These are phyloP conservation scores for Poicephalus meyeri DNA, from an alignment of 2,113 vertebrate species.

Conservation along the genomic window DNA sequence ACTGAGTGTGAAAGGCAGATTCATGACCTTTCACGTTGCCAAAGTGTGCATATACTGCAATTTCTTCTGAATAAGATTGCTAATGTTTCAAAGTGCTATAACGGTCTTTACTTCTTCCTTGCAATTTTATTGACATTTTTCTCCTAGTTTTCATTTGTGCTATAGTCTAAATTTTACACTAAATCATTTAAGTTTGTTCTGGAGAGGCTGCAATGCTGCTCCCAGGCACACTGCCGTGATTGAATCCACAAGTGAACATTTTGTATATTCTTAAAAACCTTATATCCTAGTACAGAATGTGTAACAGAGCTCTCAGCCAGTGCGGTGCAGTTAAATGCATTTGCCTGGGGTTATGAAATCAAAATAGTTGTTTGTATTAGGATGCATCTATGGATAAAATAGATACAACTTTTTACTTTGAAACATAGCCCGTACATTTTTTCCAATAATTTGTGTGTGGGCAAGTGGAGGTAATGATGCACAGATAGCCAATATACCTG, in stretches of 20 bases:
- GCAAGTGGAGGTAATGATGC: not conserved
- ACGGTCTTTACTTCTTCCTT: conserved; percentile 48
- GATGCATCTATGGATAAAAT: conserved; percentile 52
- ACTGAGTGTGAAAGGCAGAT: conserved; percentile 25
- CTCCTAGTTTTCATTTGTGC: conserved; percentile 50
- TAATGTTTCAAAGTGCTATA: conserved; percentile 46
- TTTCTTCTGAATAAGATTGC: conserved; percentile 25
- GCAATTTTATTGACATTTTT: conserved; percentile 69
- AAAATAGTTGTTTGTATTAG: conserved; percentile 52
- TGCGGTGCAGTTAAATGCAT: conserved; percentile 49
- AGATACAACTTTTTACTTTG: conserved; percentile 5
- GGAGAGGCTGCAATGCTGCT: conserved; percentile 49
- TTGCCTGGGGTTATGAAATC: conserved; percentile 45
- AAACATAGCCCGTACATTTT: not conserved
- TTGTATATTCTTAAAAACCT: conserved; percentile 49
- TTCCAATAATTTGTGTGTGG: not conserved
- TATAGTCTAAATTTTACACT: conserved; percentile 54
- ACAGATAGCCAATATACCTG: not conserved
- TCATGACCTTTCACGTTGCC: conserved; percentile 13
- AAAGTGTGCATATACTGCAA: conserved; percentile 31
- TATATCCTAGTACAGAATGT: conserved; percentile 6
- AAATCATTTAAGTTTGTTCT: conserved; percentile 58
- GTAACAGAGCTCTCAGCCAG: conserved; percentile 24
- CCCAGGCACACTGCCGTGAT: conserved; percentile 49
- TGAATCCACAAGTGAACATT: conserved; percentile 61